Evolutionary conservation across 2,888 invertebrate genomes (phyloP), one percentile per base, ranked within the genome.

Genomic region (Ommatoiulus sabulosus): DNA sequence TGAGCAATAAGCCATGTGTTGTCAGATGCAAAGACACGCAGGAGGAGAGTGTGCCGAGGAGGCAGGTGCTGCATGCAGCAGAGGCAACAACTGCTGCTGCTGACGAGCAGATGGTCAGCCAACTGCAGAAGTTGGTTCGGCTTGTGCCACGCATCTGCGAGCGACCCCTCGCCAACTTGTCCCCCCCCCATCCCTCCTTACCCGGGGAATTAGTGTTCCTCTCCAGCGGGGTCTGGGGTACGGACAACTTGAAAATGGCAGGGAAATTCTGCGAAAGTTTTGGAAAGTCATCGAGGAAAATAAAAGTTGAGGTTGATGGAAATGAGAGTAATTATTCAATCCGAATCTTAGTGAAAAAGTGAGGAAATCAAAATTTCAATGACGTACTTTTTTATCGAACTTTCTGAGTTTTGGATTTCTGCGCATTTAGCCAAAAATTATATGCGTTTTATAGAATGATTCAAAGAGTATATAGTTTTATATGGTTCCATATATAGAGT

Each of bases 1-100:
- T 63, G 63, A 63, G 63, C 63, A 63, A 63, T 63, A 63, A 63
- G 63, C 63, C 63, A 63, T 63, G 63, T 63, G 63, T 63, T 63
- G 63, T 63, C 63, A 63, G 63, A 63, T 63, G 63, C 63, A 63
- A 63, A 63, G 63, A 63, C 63, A 63, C 63, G 63, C 63, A 63
- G 63, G 3, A 63, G 63, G 63, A 63, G 63, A 63, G 63, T 63
- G 63, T 63, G 63, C 63, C 63, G 20, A 15, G 63, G 63, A n/a
- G 63, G 63, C 63, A 63, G 63, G 63, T 63, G 63, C 63, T 63
- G 63, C 63, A 20, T 63, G 63, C 63, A 63, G 63, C 63, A 63
- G 52, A 63, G 63, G 63, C 63, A 63, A 63, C 63, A 63, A 63
- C 63, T 63, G 63, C 63, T 63, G 63, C 63, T 63, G 63, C n/a